Evolutionary conservation across 2,113 vertebrate genomes (phyloP).

Genomic region (Callionymus lyra): DNA sequence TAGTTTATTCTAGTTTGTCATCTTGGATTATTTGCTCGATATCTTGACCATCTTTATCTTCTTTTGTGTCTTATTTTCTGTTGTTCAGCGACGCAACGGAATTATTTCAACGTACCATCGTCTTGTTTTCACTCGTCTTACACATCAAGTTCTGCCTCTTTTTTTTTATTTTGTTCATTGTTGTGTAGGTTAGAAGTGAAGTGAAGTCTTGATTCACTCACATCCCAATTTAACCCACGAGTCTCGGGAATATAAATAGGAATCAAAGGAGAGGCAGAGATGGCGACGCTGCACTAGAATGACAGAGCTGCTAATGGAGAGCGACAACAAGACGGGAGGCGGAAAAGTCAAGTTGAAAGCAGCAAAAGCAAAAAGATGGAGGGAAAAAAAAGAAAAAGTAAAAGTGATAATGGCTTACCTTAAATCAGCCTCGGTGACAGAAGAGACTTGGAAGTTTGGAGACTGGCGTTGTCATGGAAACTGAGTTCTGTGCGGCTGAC

Average conservation of each 20-base stretch:
- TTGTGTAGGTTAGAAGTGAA: background rate
- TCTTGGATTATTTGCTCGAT: no score
- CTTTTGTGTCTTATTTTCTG: no score
- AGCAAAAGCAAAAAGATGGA: constrained; percentile 11
- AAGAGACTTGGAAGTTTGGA: constrained; percentile 50
- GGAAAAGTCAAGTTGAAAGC: constrained; percentile 19
- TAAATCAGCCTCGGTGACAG: constrained; percentile 38
- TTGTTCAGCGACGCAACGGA: no score
- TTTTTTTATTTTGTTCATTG: constrained; percentile 11
- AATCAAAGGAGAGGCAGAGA: constrained; percentile 22
- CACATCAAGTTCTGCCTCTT: background rate
- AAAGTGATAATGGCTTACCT: constrained; percentile 38
- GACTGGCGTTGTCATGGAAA: constrained; percentile 56
- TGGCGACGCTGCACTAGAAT: constrained; percentile 12
- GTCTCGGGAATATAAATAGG: constrained; percentile 38
- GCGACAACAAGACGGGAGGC: constrained; percentile 25
- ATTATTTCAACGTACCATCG: background rate
- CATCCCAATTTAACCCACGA: constrained; percentile 19
- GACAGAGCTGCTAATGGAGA: constrained; percentile 25
- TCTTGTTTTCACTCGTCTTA: background rate
- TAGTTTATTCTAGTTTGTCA: no score
- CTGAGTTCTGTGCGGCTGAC: constrained; percentile 42
- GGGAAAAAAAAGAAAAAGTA: constrained; percentile 1
- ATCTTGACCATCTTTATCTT: no score
- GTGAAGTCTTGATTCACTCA: constrained; percentile 5